Conservation (phyloP, 2,888 invertebrate genomes). For the Bugulina stolonifera region DNA sequence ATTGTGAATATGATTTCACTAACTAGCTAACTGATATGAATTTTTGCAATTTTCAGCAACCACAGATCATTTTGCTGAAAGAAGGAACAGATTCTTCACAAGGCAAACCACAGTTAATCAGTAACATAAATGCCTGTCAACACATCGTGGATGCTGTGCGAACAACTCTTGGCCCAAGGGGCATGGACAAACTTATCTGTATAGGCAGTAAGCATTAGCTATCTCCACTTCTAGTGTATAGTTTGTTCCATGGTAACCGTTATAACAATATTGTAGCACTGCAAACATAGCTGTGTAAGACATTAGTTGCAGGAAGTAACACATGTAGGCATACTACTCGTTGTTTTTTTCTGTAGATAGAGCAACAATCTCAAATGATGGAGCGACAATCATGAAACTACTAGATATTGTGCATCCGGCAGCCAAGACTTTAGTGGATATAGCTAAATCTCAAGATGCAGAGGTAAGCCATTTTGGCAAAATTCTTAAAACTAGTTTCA, state of each 20-base stretch:
- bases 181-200: constrained; percentile 93
- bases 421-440: constrained; percentile 93
- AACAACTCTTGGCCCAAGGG: constrained; percentile 94
- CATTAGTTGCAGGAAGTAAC: too few relatives aligned
- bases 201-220: neutral
- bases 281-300: too few relatives aligned
- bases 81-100: constrained; percentile 88
- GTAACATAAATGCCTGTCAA: constrained; percentile 95
- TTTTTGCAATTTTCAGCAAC: constrained; percentile 78
- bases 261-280: too few relatives aligned
- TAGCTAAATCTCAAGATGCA: constrained; percentile 97
- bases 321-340: too few relatives aligned
- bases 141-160: constrained; percentile 87
- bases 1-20: too few relatives aligned
- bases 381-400: constrained; percentile 97
- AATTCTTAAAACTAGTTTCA: too few relatives aligned
- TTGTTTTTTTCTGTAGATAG: constrained; percentile 56
- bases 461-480: too few relatives aligned
- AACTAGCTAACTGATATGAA: too few relatives aligned
- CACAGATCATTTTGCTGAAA: constrained; percentile 91
- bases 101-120: constrained; percentile 89
- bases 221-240: too few relatives aligned
- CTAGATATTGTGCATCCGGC: constrained; percentile 97
- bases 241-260: too few relatives aligned
- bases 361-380: constrained; percentile 97